Percentiles rank a stretch among this genome's conserved stretches.
Evolutionary conservation across 37 sponge, comb jelly and placozoan species (phyloP).

Genomic region (Aplysina aerophoba): DNA sequence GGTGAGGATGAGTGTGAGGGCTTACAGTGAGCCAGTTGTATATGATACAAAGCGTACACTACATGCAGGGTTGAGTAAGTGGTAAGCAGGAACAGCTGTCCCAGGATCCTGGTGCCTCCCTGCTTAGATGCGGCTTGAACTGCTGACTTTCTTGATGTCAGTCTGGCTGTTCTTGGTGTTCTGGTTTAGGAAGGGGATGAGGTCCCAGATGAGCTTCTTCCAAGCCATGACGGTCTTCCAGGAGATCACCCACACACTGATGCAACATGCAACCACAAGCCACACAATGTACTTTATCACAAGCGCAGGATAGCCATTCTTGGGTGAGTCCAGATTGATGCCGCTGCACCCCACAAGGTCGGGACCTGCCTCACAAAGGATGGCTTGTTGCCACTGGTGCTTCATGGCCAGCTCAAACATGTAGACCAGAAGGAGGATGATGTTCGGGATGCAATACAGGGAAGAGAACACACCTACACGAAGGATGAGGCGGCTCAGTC

Average conservation of each 20-base stretch:
- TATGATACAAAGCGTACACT: too few relatives aligned
- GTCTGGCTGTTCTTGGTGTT: background rate
- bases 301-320: conserved; percentile 49
- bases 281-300: conserved; percentile 71
- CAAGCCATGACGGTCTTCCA: conserved; percentile 78
- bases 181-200: background rate
- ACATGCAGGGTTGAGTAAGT: too few relatives aligned
- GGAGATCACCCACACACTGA: conserved; percentile 76
- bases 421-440: conserved; percentile 62
- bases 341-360: background rate
- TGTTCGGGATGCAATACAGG: conserved; percentile 82
- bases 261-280: conserved; percentile 62
- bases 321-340: background rate
- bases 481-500: conserved; percentile 78
- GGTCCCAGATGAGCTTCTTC: conserved; percentile 66
- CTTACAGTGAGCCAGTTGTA: too few relatives aligned
- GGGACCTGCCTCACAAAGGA: background rate
- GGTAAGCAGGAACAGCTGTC: too few relatives aligned
- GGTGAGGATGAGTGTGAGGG: too few relatives aligned
- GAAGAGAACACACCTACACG: conserved; percentile 81
- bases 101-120: too few relatives aligned
- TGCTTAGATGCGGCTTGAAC: background rate
- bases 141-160: background rate
- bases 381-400: conserved; percentile 52
- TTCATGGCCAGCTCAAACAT: conserved; percentile 58